Evolutionary conservation across 2,113 vertebrate species (phyloP).

Genomic region (Dermatemys mawii): DNA sequence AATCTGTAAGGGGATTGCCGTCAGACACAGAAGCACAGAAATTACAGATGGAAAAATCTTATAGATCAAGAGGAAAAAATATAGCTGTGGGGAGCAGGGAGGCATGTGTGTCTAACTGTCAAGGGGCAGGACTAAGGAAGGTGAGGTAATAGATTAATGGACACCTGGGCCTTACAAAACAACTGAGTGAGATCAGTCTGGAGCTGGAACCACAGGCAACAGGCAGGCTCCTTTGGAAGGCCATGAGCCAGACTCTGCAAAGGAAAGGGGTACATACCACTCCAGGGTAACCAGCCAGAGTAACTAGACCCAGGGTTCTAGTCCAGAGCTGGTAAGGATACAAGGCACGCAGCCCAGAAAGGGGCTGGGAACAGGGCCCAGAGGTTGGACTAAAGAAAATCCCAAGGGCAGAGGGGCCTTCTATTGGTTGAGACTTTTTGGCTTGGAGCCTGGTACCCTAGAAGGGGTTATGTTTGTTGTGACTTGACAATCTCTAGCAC

Average conservation of each 20-base stretch:
- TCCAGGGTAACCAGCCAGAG: background rate
- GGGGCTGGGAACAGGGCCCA: background rate
- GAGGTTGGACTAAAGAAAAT: background rate
- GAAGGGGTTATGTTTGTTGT: background rate
- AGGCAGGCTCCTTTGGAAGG: background rate
- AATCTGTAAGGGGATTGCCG: background rate
- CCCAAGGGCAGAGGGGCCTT: background rate
- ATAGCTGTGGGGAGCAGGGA: background rate
- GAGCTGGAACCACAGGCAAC: background rate
- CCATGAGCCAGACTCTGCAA: background rate
- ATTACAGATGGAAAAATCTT: background rate
- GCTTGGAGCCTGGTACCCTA: background rate
- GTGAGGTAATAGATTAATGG: background rate
- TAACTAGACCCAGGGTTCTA: background rate
- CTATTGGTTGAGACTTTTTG: background rate
- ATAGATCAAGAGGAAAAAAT: no score
- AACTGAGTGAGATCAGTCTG: background rate
- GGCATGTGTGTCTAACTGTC: background rate
- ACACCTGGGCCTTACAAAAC: background rate
- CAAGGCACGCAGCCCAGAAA: background rate
- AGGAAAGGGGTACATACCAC: background rate
- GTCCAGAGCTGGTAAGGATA: background rate
- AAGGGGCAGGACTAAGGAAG: background rate
- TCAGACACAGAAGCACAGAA: background rate
- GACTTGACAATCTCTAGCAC: background rate